phyloP scores from a whole-genome alignment of 2,888 invertebrate genomes.

The Therioaphis trifolii region DNA sequence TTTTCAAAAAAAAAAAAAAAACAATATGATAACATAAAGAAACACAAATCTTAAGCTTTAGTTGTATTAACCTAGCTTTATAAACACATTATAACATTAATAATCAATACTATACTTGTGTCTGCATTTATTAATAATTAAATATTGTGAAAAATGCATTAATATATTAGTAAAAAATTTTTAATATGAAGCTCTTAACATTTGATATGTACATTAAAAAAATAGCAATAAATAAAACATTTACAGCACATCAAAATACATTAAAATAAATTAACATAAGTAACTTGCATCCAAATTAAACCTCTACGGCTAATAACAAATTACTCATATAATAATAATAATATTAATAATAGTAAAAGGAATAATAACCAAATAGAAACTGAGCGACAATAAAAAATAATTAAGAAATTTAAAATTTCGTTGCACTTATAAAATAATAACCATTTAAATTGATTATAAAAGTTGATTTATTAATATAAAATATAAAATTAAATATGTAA shows the following conservation, averaged over 20 bases:
- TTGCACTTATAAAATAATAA: slow-evolving; percentile 40
- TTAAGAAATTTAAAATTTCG: slow-evolving; percentile 38
- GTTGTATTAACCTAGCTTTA: too few relatives aligned
- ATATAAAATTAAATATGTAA: slow-evolving; percentile 57
- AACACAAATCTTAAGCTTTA: too few relatives aligned
- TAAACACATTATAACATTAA: too few relatives aligned
- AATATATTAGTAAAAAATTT: slow-evolving; percentile 35
- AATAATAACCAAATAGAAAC: slow-evolving; percentile 57
- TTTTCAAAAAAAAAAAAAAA: too few relatives aligned
- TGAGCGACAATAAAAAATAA: slow-evolving; percentile 50
- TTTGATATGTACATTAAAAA: slow-evolving; percentile 58
- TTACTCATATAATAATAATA: neutral
- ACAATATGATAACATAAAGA: too few relatives aligned
- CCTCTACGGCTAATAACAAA: slow-evolving; percentile 47
- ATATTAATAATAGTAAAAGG: slow-evolving; percentile 23
- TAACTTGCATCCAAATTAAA: slow-evolving; percentile 55
- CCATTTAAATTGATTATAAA: slow-evolving; percentile 43
- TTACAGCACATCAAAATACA: slow-evolving; percentile 57
- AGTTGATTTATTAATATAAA: slow-evolving; percentile 57
- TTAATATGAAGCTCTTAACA: slow-evolving; percentile 60
- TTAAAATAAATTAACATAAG: slow-evolving; percentile 54
- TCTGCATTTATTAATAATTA: neutral
- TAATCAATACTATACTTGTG: too few relatives aligned
- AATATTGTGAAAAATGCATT: slow-evolving; percentile 34
- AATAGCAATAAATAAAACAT: slow-evolving; percentile 61